These are phyloP conservation scores for Cotesia congregata DNA, from an alignment of 2,888 invertebrate species.

Conservation along the genomic window DNA sequence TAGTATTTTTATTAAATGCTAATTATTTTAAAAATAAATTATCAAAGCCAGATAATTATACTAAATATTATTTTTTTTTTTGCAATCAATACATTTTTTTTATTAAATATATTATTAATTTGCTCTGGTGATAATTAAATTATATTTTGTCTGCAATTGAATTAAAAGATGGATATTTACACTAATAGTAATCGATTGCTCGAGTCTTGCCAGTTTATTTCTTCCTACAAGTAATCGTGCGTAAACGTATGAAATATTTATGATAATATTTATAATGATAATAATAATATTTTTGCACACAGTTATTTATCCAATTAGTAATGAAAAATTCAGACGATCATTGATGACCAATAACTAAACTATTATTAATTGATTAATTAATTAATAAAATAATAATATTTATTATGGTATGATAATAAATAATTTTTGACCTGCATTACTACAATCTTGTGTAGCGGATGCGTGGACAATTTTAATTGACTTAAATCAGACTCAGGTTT, in stretches of 20 bases:
- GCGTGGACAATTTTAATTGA: constrained; percentile 15
- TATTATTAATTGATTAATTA: constrained; percentile 14
- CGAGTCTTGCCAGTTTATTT: constrained; percentile 38
- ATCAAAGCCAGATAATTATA: background rate
- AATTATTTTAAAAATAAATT: background rate
- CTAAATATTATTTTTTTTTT: background rate
- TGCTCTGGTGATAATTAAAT: background rate
- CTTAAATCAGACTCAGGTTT: constrained; percentile 33
- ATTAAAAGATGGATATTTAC: background rate
- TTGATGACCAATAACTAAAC: constrained; percentile 22
- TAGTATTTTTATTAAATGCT: constrained; percentile 8
- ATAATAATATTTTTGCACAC: constrained; percentile 39
- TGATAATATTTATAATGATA: constrained; percentile 5
- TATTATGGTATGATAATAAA: constrained; percentile 3
- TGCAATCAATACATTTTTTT: too few species aligned
- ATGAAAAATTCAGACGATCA: constrained; percentile 22
- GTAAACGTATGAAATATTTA: background rate
- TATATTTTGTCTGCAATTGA: constrained; percentile 7
- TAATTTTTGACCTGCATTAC: constrained; percentile 30
- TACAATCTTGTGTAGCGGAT: constrained; percentile 33
- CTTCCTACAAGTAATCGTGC: constrained; percentile 31
- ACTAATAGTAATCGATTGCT: constrained; percentile 23
- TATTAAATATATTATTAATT: background rate
- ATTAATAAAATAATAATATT: constrained; percentile 6
- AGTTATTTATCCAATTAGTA: constrained; percentile 9